phyloP scores from a whole-genome alignment of 2,797 vertebrate species.

The Otolemur crassicaudatus region DNA sequence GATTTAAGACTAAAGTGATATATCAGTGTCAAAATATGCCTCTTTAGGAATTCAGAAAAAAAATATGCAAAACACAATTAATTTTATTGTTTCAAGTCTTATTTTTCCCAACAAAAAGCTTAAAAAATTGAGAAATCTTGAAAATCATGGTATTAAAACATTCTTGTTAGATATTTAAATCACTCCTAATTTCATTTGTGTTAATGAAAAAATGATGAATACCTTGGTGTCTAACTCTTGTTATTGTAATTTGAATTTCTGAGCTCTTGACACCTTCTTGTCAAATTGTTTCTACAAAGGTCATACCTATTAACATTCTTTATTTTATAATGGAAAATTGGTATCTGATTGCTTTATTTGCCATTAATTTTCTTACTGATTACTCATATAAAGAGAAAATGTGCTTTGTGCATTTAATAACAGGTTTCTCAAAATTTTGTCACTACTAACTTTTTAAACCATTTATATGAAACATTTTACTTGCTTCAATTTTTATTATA shows the following conservation, averaged over 20 bases:
- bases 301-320: not conserved
- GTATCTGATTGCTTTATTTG: not conserved
- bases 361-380: not conserved
- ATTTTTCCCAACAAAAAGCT: constrained; percentile 9
- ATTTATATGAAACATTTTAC: not conserved
- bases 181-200: not conserved
- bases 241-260: constrained; percentile 14
- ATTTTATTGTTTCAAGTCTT: not conserved
- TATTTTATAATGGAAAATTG: not conserved
- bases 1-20: not conserved
- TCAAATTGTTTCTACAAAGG: not conserved
- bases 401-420: not conserved
- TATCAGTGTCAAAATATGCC: constrained; percentile 27
- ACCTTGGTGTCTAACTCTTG: not conserved
- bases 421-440: not conserved
- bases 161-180: not conserved
- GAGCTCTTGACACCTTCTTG: not conserved
- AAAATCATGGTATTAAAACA: constrained; percentile 35
- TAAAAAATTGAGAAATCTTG: constrained; percentile 12
- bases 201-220: constrained; percentile 16
- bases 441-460: not conserved
- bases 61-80: not conserved
- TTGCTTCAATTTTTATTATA: not conserved
- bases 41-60: constrained; percentile 51
- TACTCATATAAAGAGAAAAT: not conserved